Conservation (phyloP, 2,113 vertebrate genomes). For the Melanostigma gelatinosum region DNA sequence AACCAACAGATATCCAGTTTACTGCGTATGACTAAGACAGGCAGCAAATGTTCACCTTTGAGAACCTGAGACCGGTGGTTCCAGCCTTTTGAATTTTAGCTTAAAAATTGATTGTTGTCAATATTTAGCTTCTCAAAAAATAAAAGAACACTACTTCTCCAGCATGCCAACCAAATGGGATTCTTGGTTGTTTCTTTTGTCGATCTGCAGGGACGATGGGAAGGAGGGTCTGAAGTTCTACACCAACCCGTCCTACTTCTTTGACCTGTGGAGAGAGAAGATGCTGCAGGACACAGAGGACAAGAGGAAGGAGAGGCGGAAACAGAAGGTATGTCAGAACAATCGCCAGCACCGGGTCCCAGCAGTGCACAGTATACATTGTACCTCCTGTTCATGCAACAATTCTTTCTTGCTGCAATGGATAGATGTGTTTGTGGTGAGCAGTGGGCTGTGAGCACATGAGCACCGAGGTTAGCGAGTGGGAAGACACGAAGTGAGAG, state of each 20-base stretch:
- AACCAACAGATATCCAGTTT: neutral
- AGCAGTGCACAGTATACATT: neutral
- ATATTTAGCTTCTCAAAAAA: neutral
- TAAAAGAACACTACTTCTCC: neutral
- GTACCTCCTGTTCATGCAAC: neutral
- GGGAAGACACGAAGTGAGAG: constrained; percentile 4
- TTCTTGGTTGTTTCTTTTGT: neutral
- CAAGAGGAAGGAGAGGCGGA: constrained; percentile 98
- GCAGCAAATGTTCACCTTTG: neutral
- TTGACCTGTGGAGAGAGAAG: constrained; percentile 98
- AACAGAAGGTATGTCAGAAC: constrained; percentile 91
- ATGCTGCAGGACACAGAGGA: constrained; percentile 99
- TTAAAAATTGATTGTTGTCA: neutral
- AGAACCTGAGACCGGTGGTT: neutral
- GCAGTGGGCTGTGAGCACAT: neutral
- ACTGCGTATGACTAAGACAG: neutral
- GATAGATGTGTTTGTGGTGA: neutral
- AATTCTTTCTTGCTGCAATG: neutral
- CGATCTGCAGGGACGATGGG: constrained; percentile 90
- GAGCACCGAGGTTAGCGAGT: neutral
- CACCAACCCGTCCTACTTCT: constrained; percentile 99
- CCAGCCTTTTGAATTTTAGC: neutral
- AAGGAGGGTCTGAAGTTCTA: constrained; percentile 98
- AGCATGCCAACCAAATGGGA: neutral
- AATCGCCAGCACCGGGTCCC: neutral